phyloP scores from a whole-genome alignment of 2,113 vertebrate species.

The Galbula dea region DNA sequence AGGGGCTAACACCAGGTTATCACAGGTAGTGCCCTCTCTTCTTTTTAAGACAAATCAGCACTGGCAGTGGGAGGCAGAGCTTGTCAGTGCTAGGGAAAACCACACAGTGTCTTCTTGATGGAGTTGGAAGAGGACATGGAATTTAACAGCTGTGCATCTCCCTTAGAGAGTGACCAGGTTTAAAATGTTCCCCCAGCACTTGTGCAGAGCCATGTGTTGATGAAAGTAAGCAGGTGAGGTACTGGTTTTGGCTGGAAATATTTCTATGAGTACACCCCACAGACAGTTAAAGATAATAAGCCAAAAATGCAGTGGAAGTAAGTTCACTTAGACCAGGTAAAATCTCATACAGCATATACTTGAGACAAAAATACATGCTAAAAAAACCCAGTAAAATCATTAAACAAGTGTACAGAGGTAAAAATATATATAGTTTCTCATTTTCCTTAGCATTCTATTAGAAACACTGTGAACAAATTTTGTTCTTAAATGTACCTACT shows the following conservation, averaged over 20 bases:
- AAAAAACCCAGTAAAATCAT: background rate
- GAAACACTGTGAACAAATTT: background rate
- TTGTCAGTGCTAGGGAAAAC: slow-evolving; percentile 2
- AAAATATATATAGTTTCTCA: background rate
- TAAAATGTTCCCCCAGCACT: background rate
- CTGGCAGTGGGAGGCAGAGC: slow-evolving; percentile 8
- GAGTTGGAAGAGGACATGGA: background rate
- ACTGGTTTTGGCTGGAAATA: background rate
- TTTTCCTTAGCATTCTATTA: background rate
- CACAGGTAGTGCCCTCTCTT: slow-evolving; percentile 7
- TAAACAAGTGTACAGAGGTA: background rate
- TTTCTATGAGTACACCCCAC: background rate
- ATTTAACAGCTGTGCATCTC: background rate
- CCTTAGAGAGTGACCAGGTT: background rate
- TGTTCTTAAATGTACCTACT: background rate
- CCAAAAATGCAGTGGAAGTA: background rate
- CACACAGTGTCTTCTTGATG: background rate
- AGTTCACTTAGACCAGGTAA: background rate
- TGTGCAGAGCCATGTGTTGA: background rate
- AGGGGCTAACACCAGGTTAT: slow-evolving; percentile 40
- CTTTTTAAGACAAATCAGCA: slow-evolving; percentile 27
- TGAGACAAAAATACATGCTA: background rate
- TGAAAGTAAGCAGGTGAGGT: background rate
- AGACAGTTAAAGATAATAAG: background rate
- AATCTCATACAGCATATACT: background rate